phyloP scores from a whole-genome alignment of 2,888 invertebrate species.

The Bellardia pandia region DNA sequence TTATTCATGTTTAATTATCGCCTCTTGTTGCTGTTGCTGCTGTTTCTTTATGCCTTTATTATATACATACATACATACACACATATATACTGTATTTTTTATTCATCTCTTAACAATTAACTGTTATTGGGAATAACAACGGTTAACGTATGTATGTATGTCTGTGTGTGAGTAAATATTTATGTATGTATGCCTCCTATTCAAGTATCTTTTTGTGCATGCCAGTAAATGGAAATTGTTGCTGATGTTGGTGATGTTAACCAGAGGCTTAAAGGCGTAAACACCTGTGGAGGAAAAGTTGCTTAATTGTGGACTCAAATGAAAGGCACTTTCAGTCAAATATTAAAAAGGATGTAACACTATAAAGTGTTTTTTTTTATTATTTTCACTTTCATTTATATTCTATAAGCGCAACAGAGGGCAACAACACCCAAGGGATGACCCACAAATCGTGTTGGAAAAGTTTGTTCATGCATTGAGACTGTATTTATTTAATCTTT shows the following conservation, averaged over 20 bases:
- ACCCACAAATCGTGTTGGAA: constrained; percentile 37
- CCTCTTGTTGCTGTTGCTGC: constrained; percentile 21
- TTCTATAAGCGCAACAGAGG: background rate
- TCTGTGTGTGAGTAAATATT: background rate
- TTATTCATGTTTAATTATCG: constrained; percentile 60
- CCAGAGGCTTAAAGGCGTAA: constrained; percentile 47
- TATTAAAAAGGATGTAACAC: constrained; percentile 62
- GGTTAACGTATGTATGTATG: constrained; percentile 5
- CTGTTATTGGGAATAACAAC: constrained; percentile 54
- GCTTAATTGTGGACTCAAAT: constrained; percentile 49
- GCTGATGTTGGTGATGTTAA: constrained; percentile 12
- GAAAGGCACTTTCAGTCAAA: constrained; percentile 56
- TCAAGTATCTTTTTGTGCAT: background rate
- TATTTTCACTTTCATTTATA: constrained; percentile 36
- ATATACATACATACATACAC: background rate
- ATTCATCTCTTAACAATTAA: constrained; percentile 36
- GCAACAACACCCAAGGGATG: constrained; percentile 35
- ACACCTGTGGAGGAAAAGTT: constrained; percentile 55
- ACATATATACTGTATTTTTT: background rate
- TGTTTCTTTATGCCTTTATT: constrained; percentile 8
- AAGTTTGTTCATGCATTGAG: constrained; percentile 13
- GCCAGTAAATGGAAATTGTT: background rate
- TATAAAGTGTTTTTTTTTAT: constrained; percentile 33
- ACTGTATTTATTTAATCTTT: constrained; percentile 2
- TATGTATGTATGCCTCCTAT: background rate